Evolutionary conservation across 1,140 invertebrate species (phyloP).

Genomic region (Ganaspis sp.): DNA sequence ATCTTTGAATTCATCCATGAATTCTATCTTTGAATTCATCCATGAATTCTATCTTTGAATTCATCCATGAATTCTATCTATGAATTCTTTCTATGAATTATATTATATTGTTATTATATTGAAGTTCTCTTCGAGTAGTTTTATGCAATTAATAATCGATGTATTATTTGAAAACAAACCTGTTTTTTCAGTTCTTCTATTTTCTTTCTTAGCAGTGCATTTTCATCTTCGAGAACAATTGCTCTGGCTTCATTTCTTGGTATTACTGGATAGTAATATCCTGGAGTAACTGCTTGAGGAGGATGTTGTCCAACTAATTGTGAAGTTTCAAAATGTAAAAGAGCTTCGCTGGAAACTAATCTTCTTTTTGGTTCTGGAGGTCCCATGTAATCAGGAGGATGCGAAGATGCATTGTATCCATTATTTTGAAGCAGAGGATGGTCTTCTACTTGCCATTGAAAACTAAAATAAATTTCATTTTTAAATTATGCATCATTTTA

Average conservation of each 20-base stretch:
- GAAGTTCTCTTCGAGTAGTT: too few species aligned
- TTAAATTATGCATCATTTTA: background rate
- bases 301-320: conserved; percentile 66
- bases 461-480: conserved; percentile 53
- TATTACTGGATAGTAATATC: conserved; percentile 73
- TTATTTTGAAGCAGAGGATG: conserved; percentile 63
- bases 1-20: too few species aligned
- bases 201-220: conserved; percentile 82
- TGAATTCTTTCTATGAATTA: too few species aligned
- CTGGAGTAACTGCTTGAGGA: conserved; percentile 64
- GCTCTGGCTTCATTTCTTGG: conserved; percentile 73
- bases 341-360: conserved; percentile 69
- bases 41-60: too few species aligned
- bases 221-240: conserved; percentile 85
- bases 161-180: conserved; percentile 68
- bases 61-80: too few species aligned
- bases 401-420: conserved; percentile 63
- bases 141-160: too few species aligned
- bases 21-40: too few species aligned
- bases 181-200: conserved; percentile 86
- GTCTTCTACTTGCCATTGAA: conserved; percentile 71
- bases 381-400: conserved; percentile 68
- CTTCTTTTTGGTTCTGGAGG: conserved; percentile 70
- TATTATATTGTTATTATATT: too few species aligned
- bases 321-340: conserved; percentile 70